A percentile compares a stretch with the other conserved stretches of the same genome.
Conservation (phyloP, 2,113 vertebrate genomes). For the Carlito syrichta region DNA sequence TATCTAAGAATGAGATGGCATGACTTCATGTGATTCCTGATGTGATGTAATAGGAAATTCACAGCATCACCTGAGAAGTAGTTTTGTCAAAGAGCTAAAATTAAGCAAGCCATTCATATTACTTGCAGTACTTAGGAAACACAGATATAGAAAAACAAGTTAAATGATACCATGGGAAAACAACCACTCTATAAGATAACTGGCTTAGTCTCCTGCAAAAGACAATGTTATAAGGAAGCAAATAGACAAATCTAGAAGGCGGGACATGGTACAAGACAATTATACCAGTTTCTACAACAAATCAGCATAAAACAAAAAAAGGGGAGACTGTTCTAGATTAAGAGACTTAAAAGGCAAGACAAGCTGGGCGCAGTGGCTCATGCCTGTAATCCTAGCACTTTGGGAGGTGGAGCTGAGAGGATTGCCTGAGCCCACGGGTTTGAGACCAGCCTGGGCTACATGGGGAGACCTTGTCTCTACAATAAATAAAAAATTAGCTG, state of each 20-base stretch:
- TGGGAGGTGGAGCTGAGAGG: too few species aligned
- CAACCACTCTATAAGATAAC: not conserved
- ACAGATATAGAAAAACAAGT: not conserved
- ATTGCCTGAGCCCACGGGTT: too few species aligned
- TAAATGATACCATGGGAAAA: slow-evolving; percentile 33
- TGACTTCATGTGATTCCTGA: not conserved
- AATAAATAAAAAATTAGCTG: too few species aligned
- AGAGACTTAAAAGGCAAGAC: slow-evolving; percentile 25
- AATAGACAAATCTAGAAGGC: slow-evolving; percentile 1
- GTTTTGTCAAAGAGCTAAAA: slow-evolving; percentile 28
- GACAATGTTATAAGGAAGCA: not conserved
- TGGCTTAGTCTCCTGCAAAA: slow-evolving; percentile 14
- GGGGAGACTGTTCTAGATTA: not conserved
- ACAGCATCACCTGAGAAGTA: slow-evolving; percentile 14
- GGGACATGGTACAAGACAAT: not conserved
- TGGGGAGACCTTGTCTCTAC: too few species aligned
- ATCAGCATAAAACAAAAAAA: not conserved
- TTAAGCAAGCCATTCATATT: not conserved
- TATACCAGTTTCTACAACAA: not conserved
- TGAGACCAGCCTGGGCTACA: too few species aligned
- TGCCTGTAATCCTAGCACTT: too few species aligned
- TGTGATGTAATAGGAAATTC: slow-evolving; percentile 15
- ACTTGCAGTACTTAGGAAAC: slow-evolving; percentile 30
- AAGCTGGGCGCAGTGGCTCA: too few species aligned
- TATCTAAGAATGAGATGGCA: not conserved